These are phyloP conservation scores for Tinea semifulvella DNA, from an alignment of 2,888 invertebrate species.

Conservation along the genomic window DNA sequence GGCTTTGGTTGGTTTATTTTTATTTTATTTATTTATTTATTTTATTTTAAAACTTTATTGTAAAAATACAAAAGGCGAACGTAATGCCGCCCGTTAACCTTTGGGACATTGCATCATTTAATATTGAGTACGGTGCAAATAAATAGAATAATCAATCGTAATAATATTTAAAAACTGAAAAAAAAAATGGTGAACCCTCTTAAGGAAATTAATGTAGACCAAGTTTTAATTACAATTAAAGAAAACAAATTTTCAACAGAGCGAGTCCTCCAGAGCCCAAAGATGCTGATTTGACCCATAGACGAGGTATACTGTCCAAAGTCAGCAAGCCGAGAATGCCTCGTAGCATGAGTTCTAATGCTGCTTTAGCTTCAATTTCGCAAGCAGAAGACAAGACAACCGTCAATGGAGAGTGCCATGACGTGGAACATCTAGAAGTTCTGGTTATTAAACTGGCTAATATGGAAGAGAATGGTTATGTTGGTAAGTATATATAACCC, in stretches of 20 bases:
- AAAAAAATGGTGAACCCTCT: too few relatives aligned
- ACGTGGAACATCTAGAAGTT: slow-evolving; percentile 42
- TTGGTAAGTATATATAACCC: slow-evolving; percentile 48
- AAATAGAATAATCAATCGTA: too few relatives aligned
- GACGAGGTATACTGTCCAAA: slow-evolving; percentile 46
- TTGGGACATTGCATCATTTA: too few relatives aligned
- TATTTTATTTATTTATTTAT: too few relatives aligned
- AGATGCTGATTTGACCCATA: slow-evolving; percentile 40
- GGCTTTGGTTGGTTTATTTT: too few relatives aligned
- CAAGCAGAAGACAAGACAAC: slow-evolving; percentile 23
- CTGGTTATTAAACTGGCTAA: slow-evolving; percentile 50
- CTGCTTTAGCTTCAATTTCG: slow-evolving; percentile 24
- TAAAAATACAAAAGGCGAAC: too few relatives aligned
- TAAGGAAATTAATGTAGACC: too few relatives aligned
- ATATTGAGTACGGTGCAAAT: too few relatives aligned
- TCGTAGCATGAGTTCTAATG: slow-evolving; percentile 35
- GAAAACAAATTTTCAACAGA: slow-evolving; percentile 24
- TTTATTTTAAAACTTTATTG: too few relatives aligned
- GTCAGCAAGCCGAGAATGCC: slow-evolving; percentile 44
- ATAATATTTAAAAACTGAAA: too few relatives aligned
- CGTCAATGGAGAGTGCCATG: slow-evolving; percentile 15
- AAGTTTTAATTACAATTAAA: slow-evolving; percentile 2
- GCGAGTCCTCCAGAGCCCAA: slow-evolving; percentile 34
- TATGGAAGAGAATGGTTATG: slow-evolving; percentile 49
- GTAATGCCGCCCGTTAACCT: too few relatives aligned